Base-by-base conservation (phyloP, 92 coral and sea anemone genomes). In the Epizoanthus fatuus region DNA sequence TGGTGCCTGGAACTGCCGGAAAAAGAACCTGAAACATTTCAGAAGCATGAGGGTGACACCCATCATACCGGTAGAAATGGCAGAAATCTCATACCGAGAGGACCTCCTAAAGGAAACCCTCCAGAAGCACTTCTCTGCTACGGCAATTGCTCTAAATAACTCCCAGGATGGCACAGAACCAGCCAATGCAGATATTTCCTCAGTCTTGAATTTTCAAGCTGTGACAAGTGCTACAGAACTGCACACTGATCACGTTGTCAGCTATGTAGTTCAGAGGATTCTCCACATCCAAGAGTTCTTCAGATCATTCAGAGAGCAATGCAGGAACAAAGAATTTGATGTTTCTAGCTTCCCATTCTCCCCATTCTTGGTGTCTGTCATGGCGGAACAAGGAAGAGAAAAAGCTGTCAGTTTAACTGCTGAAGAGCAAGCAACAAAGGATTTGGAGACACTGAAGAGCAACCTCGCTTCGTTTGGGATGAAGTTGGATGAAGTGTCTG, bases 251-350 rank as follows among this genome's bases (percentile, higher is more conserved):
- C 47, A 70, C 35, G 40, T 88, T 38, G 88, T 91, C 65, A 82
- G 57, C 57, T 91, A 84, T 53, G 81, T 92, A 0, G 58, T 94
- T 11, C 92, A 90, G 69, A 88, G 97, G 74, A 86, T 90, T 25
- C 78, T 94, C 7, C 93, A 94, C 80, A 72, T 93, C 29, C 92
- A 93, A 16, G 97, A 91, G 17, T 88, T 93, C 53, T 84, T 91
- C 55, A 63, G 35, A 65, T 62, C 79, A 44, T 84, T 91, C 44
- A 72, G 52, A 39, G 73, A 66, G 69, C 81, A 82, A 62, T 94
- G 90, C 77, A 85, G 87, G 53, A 94, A 86, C 81, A 94, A 86
- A 83, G 65, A 83, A 68, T 64, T 94, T 32, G 92, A 94, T 76
- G 84, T 93, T 20, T 60, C 82, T 1, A 77, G 58, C 19, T 77